These are phyloP conservation scores for Monoplex corrugatus DNA, from an alignment of 2,888 invertebrate species.

Conservation along the genomic window DNA sequence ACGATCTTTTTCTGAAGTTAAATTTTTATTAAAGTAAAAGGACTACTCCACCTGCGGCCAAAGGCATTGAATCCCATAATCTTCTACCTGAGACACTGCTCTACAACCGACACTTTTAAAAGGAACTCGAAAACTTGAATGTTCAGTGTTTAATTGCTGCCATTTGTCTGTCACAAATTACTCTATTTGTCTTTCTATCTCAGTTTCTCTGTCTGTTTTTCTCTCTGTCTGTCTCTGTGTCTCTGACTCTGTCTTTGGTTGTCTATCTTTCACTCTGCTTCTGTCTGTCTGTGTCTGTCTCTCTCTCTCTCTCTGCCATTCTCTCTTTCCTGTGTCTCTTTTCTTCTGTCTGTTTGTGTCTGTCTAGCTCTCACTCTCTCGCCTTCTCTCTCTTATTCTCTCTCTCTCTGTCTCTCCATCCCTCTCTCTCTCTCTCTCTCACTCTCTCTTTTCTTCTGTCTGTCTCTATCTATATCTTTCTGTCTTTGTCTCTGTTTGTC, in stretches of 20 bases:
- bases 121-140: no score
- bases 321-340: neutral
- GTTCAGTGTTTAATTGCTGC: no score
- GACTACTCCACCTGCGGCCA: no score
- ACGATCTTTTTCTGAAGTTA: no score
- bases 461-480: neutral
- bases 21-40: no score
- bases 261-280: neutral
- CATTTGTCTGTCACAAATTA: no score
- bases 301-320: neutral
- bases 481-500: slow-evolving; percentile 6
- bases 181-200: neutral
- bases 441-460: no score
- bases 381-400: neutral
- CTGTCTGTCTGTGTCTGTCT: neutral
- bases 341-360: neutral
- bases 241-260: neutral
- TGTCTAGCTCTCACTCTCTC: neutral
- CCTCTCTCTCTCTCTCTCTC: neutral
- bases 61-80: no score
- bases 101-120: no score
- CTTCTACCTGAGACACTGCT: no score
- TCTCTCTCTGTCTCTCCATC: neutral
- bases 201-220: neutral
- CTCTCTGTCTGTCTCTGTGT: neutral